Conservation (phyloP, 2,113 vertebrate species). For the Osmerus mordax region DNA sequence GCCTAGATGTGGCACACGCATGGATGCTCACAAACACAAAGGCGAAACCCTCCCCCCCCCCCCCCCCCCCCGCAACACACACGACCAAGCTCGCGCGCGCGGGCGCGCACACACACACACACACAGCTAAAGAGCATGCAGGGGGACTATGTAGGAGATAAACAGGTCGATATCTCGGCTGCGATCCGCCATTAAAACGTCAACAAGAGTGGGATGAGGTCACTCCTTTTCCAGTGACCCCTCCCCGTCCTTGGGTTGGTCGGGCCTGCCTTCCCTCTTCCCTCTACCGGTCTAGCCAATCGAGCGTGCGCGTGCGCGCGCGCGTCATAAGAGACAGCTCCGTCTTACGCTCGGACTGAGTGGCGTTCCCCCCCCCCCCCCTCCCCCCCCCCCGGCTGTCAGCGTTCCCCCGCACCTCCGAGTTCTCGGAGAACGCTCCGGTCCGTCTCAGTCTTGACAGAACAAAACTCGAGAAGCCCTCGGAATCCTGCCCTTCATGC, state of each 20-base stretch:
- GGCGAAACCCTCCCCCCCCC: not conserved
- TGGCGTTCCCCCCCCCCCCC: no score
- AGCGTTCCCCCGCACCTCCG: slow-evolving; percentile 2
- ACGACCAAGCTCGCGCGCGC: not conserved
- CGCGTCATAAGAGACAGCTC: no score
- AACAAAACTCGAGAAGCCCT: slow-evolving; percentile 19
- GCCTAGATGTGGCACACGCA: not conserved
- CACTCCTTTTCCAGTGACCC: not conserved
- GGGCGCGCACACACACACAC: not conserved
- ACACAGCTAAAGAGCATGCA: not conserved
- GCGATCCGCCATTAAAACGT: slow-evolving; percentile 24
- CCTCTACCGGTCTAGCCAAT: not conserved
- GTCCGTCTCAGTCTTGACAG: slow-evolving; percentile 15
- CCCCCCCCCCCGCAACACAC: not conserved
- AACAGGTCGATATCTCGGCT: slow-evolving; percentile 24
- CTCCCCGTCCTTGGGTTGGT: not conserved
- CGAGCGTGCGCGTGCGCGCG: no score
- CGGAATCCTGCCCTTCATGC: slow-evolving; percentile 35
- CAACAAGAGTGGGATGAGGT: slow-evolving; percentile 2
- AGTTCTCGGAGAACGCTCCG: slow-evolving; percentile 10
- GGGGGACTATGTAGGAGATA: not conserved
- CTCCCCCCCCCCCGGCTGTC: slow-evolving; percentile 7
- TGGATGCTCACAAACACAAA: not conserved
- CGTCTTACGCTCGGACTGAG: no score
- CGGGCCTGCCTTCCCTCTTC: not conserved